Percentiles rank a stretch among this genome's conserved stretches.
Conservation (phyloP, 2,113 vertebrate species). For the Macrotis lagotis region DNA sequence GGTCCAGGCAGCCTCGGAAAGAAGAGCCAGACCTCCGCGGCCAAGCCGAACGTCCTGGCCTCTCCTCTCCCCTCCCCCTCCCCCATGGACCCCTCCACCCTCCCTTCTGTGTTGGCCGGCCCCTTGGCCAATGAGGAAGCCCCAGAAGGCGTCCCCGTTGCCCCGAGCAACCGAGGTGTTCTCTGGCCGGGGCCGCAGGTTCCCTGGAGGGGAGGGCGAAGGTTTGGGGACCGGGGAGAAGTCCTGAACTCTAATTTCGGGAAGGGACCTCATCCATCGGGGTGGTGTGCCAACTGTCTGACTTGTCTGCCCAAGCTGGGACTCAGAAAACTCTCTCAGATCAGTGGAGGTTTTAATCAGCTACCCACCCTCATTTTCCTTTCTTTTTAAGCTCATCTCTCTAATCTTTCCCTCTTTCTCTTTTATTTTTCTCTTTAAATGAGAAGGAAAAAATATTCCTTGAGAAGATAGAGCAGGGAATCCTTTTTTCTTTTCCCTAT, state of each 20-base stretch:
- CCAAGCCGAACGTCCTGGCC: not conserved
- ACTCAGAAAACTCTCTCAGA: not conserved
- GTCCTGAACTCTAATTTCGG: not conserved
- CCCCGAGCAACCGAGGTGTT: conserved; percentile 38
- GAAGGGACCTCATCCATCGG: not conserved
- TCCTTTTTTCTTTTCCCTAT: not conserved
- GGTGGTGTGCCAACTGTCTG: not conserved
- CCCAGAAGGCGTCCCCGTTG: conserved; percentile 45
- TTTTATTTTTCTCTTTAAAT: not conserved
- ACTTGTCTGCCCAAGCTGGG: not conserved
- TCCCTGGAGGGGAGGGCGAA: not conserved
- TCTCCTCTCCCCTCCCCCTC: not conserved
- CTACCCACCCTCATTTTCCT: not conserved
- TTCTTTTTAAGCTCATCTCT: not conserved
- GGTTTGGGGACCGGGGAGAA: not conserved
- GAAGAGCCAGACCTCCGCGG: not conserved
- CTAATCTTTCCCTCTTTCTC: not conserved
- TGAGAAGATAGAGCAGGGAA: not conserved
- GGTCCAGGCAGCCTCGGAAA: not conserved
- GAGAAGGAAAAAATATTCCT: not conserved
- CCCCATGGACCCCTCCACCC: not conserved
- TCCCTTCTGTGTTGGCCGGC: not conserved
- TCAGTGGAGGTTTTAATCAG: not conserved
- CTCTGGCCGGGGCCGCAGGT: not conserved
- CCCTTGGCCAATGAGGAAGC: conserved; percentile 49